Conservation (phyloP, 2,888 invertebrate species). For the Mesoligia furuncula region DNA sequence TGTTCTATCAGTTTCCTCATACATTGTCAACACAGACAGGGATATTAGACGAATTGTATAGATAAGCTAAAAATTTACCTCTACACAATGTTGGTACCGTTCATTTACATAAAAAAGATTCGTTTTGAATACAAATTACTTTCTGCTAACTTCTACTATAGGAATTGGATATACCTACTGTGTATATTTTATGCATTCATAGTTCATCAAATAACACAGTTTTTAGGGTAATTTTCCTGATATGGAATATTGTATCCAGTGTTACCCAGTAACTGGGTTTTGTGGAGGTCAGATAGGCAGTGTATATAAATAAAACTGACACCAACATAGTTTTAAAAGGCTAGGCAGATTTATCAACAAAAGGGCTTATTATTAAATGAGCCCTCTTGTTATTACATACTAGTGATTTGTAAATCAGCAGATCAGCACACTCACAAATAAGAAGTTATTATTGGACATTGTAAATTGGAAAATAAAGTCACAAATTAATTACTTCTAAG, state of each 20-base stretch:
- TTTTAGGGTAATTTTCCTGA: not conserved
- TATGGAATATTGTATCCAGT: not conserved
- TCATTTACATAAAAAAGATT: conserved; percentile 29
- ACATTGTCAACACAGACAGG: conserved; percentile 34
- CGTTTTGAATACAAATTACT: conserved; percentile 15
- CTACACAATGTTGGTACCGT: not conserved
- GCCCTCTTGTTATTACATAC: not conserved
- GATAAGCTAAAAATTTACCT: conserved; percentile 25
- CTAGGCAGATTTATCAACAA: not conserved
- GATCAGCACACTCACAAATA: not conserved
- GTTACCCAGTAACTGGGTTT: not conserved
- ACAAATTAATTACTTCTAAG: not conserved
- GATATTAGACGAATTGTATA: conserved; percentile 26
- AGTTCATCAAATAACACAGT: not conserved
- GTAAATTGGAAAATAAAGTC: not conserved
- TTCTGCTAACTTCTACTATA: not conserved
- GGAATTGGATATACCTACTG: not conserved
- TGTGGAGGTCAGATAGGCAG: not conserved
- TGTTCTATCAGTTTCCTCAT: conserved; percentile 46
- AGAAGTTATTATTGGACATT: not conserved
- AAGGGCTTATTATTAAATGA: no score
- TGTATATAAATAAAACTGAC: no score
- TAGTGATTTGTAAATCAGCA: not conserved
- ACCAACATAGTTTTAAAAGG: not conserved
- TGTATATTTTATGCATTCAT: not conserved